Percentiles rank a stretch among this genome's conserved stretches.
Evolutionary conservation across 2,113 vertebrate species (phyloP).

Genomic region (Condylura cristata): DNA sequence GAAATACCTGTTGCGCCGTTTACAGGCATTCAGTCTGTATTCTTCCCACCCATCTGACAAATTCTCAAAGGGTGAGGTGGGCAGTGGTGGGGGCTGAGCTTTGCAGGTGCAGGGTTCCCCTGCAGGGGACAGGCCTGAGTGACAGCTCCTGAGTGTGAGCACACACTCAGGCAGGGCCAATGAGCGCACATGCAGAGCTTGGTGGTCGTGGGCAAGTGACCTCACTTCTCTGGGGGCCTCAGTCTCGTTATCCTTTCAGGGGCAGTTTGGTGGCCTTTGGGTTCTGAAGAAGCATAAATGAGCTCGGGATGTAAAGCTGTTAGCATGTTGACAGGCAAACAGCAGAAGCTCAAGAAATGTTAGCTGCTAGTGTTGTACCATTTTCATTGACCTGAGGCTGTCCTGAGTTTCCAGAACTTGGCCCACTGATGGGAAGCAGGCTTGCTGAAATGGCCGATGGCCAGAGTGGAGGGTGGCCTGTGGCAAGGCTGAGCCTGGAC

Average conservation of each 20-base stretch:
- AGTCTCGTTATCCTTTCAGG: neutral
- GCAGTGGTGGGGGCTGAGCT: neutral
- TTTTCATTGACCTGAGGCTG: neutral
- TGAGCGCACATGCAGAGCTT: neutral
- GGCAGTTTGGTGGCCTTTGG: too few species aligned
- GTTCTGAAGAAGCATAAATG: neutral
- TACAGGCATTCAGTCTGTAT: neutral
- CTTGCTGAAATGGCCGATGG: neutral
- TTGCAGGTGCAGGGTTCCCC: fast-evolving
- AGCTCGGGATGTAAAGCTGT: neutral
- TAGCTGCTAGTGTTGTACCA: fast-evolving
- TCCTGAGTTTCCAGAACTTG: neutral
- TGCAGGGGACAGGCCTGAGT: neutral
- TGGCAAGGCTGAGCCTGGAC: neutral
- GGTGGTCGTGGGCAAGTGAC: too few species aligned
- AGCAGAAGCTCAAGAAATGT: too few species aligned
- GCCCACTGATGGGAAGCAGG: neutral
- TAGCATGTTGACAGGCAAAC: neutral
- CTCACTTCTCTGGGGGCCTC: neutral
- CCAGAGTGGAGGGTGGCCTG: too few species aligned
- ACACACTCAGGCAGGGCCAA: neutral
- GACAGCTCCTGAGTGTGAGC: neutral
- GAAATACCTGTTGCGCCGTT: neutral
- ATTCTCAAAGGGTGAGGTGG: neutral
- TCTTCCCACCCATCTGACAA: neutral